Evolutionary conservation across 2,113 vertebrate species (phyloP).

Genomic region (Centrocercus urophasianus): DNA sequence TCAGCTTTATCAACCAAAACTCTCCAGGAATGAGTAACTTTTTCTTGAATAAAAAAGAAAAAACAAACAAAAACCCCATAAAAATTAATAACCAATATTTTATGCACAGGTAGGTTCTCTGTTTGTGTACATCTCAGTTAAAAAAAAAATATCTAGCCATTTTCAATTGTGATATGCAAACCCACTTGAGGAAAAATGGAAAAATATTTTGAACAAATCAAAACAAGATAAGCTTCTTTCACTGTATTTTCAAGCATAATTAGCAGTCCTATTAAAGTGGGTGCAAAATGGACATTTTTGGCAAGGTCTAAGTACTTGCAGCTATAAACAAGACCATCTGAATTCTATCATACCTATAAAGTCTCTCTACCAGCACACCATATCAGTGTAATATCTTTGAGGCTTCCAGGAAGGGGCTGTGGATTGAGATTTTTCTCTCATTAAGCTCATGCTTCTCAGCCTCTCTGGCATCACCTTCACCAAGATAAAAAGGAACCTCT

Average conservation of each 20-base stretch:
- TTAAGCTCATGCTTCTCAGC: neutral
- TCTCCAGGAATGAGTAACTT: neutral
- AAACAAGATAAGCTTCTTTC: neutral
- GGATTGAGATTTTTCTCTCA: neutral
- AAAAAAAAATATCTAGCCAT: neutral
- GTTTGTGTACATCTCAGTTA: neutral
- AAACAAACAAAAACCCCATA: too few species aligned
- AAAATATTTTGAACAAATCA: neutral
- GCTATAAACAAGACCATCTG: neutral
- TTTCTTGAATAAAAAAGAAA: neutral
- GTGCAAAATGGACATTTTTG: neutral
- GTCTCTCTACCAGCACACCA: neutral
- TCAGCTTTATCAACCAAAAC: neutral
- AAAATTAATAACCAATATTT: neutral
- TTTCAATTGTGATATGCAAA: neutral
- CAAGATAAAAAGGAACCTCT: neutral
- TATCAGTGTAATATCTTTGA: neutral
- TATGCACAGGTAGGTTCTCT: neutral
- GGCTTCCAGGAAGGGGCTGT: neutral
- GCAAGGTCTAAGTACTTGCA: neutral
- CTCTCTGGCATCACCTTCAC: neutral
- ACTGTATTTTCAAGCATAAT: neutral
- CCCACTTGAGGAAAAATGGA: neutral
- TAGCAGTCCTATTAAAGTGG: neutral
- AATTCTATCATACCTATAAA: neutral